phyloP scores from a whole-genome alignment of 1,140 invertebrate genomes.

The Drosophila sp. region DNA sequence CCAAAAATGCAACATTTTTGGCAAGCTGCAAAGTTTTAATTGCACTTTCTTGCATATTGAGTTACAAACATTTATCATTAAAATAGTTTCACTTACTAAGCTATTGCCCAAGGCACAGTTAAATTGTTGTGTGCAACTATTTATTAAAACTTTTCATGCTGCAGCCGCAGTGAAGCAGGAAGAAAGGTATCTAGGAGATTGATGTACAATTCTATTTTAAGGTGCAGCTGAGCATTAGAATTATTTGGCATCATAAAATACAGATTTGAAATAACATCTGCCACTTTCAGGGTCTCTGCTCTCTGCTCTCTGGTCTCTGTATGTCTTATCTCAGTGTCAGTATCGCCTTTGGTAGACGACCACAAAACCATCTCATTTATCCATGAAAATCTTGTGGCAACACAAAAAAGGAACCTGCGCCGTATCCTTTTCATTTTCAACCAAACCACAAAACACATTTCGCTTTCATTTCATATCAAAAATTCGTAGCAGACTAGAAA shows the following conservation, averaged over 20 bases:
- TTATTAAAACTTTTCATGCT: neutral
- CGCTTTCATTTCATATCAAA: conserved; percentile 75
- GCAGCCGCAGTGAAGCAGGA: neutral
- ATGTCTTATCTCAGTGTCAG: conserved; percentile 50
- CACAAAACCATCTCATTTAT: conserved; percentile 81
- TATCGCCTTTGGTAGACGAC: conserved; percentile 61
- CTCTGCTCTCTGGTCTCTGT: neutral
- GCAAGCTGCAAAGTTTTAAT: conserved; percentile 65
- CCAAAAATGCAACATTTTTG: conserved; percentile 1
- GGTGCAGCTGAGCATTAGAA: neutral
- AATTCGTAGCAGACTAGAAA: conserved; percentile 50
- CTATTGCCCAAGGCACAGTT: neutral
- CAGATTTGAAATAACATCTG: conserved; percentile 57
- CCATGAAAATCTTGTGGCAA: conserved; percentile 75
- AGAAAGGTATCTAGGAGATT: neutral
- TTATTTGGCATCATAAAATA: conserved; percentile 7
- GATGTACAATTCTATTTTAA: neutral
- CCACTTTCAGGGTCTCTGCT: conserved; percentile 53
- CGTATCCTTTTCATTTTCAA: conserved; percentile 79
- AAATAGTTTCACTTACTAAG: conserved; percentile 53
- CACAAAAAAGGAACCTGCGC: conserved; percentile 63
- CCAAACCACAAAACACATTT: conserved; percentile 77
- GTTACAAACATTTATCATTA: conserved; percentile 65
- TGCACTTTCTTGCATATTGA: conserved; percentile 60
- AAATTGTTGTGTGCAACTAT: conserved; percentile 1